A percentile compares a stretch with the other conserved stretches of the same genome.
Evolutionary conservation across 1,140 invertebrate genomes (phyloP).

Genomic region (Leptestheria dahalacensis): DNA sequence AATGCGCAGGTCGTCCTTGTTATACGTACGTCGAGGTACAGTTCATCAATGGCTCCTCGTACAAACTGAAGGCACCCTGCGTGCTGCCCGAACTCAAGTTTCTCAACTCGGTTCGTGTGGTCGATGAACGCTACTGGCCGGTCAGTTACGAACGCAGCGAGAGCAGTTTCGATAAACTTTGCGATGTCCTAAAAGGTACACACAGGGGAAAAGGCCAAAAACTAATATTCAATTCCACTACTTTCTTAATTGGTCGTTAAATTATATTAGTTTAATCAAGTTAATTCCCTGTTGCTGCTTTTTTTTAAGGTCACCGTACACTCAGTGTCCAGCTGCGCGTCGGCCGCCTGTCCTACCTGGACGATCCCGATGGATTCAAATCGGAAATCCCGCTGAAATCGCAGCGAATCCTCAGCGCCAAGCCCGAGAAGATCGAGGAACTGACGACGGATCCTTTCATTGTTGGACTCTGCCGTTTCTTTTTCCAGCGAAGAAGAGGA

Average conservation of each 20-base stretch:
- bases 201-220: no score
- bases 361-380: conserved; percentile 73
- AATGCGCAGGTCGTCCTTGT: conserved; percentile 53
- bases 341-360: conserved; percentile 69
- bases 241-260: no score
- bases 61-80: conserved; percentile 55
- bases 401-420: not conserved
- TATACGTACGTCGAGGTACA: conserved; percentile 58
- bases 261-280: no score
- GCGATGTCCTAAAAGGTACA: conserved; percentile 52
- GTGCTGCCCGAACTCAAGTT: conserved; percentile 65
- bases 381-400: not conserved
- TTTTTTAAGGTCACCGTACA: conserved; percentile 20
- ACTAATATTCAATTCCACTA: no score
- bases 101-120: conserved; percentile 49
- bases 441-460: conserved; percentile 1
- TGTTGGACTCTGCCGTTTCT: not conserved
- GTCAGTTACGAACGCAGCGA: conserved; percentile 60
- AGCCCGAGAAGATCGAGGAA: not conserved
- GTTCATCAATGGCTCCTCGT: conserved; percentile 25
- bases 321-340: conserved; percentile 76
- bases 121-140: conserved; percentile 75
- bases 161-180: conserved; percentile 36
- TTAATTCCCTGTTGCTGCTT: no score
- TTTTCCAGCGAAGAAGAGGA: not conserved